Conservation (phyloP, 2,113 vertebrate species). For the Pithys albifrons region DNA sequence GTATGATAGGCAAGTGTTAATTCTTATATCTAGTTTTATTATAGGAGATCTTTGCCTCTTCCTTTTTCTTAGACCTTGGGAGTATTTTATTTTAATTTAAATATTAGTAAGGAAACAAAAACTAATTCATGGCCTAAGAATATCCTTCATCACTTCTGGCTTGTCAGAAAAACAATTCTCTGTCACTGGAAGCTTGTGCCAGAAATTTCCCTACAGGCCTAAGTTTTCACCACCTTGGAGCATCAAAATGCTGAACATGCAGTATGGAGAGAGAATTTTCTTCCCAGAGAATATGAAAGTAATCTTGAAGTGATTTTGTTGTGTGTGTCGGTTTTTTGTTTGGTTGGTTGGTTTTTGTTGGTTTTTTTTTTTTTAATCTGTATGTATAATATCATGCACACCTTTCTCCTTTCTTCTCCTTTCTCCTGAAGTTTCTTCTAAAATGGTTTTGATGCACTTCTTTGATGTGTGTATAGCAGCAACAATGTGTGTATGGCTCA, state of each 20-base stretch:
- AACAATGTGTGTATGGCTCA: background rate
- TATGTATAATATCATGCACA: background rate
- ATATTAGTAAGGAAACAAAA: background rate
- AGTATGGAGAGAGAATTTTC: background rate
- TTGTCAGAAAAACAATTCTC: constrained; percentile 69
- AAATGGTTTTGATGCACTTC: background rate
- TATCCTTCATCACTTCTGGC: constrained; percentile 54
- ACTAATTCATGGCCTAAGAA: constrained; percentile 43
- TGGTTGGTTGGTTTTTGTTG: fast-evolving
- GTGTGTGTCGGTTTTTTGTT: fast-evolving
- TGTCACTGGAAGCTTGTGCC: constrained; percentile 20
- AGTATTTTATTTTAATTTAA: constrained; percentile 40
- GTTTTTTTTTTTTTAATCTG: background rate
- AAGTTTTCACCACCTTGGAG: constrained; percentile 19
- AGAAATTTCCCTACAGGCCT: constrained; percentile 58
- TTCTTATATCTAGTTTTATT: background rate
- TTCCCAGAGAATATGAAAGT: constrained; percentile 21
- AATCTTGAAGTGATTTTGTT: background rate
- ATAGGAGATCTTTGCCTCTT: background rate
- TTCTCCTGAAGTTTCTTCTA: background rate
- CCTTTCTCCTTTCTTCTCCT: background rate
- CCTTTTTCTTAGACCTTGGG: background rate
- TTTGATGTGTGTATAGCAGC: background rate
- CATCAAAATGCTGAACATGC: constrained; percentile 37
- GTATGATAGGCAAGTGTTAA: background rate